Evolutionary conservation across 2,888 invertebrate species (phyloP).

Genomic region (Lepeophtheirus nordmannii): DNA sequence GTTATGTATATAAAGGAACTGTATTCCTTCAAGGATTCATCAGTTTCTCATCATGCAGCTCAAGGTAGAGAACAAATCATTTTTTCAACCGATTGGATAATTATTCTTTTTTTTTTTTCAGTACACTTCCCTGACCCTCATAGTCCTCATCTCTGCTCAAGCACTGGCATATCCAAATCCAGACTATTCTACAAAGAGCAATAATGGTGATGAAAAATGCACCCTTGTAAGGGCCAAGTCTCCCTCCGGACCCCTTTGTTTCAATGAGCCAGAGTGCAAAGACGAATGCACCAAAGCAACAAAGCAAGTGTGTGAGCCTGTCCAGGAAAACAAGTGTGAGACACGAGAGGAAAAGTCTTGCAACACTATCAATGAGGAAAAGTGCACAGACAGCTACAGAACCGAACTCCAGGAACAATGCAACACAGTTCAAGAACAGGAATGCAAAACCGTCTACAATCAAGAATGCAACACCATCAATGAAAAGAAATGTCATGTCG

Average conservation of each 20-base stretch:
- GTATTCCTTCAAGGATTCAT: no score
- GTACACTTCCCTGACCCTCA: no score
- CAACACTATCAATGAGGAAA: conserved; percentile 19
- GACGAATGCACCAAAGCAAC: conserved; percentile 7
- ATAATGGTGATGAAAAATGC: conserved; percentile 6
- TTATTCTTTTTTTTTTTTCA: no score
- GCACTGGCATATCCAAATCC: no score
- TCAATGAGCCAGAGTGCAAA: conserved; percentile 22
- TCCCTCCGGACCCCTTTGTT: conserved; percentile 12
- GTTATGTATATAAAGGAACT: no score
- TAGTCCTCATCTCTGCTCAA: no score
- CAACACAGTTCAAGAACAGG: conserved; percentile 5
- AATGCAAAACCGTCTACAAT: conserved; percentile 21
- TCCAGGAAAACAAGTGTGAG: conserved; percentile 7
- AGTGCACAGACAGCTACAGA: conserved; percentile 3
- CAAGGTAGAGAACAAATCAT: no score
- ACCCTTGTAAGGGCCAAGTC: not conserved
- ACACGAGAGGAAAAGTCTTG: conserved; percentile 3
- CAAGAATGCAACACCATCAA: conserved; percentile 19
- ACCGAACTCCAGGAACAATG: conserved; percentile 12
- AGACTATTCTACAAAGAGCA: not conserved
- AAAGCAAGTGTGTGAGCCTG: conserved; percentile 11
- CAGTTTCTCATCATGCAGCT: no score
- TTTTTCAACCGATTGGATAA: no score
- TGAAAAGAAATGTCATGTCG: conserved; percentile 8